phyloP scores from a whole-genome alignment of 2,888 invertebrate species.

The Craniophora ligustri region DNA sequence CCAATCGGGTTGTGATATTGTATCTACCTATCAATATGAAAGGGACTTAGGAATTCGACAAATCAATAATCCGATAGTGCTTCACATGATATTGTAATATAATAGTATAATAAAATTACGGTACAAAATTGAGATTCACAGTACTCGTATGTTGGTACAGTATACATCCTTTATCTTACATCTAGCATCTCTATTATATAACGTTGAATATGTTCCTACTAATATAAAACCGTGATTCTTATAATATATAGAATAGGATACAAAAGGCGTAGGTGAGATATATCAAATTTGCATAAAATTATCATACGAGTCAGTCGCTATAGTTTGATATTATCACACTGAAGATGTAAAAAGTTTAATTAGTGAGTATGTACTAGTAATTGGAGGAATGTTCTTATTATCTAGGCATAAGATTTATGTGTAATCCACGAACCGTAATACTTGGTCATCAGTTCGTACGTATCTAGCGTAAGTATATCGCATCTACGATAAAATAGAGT shows the following conservation, averaged over 20 bases:
- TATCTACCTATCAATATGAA: no score
- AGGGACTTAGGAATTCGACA: not conserved
- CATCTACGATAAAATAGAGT: no score
- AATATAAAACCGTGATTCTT: slow-evolving; percentile 38
- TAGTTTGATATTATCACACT: slow-evolving; percentile 8
- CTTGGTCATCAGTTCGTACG: slow-evolving; percentile 14
- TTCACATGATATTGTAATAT: slow-evolving; percentile 29
- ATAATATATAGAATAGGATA: slow-evolving; percentile 43
- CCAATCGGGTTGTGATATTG: no score
- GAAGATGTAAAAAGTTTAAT: slow-evolving; percentile 27
- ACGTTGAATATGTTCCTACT: not conserved
- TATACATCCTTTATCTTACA: slow-evolving; percentile 30
- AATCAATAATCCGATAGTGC: slow-evolving; percentile 34
- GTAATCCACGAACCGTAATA: slow-evolving; percentile 33
- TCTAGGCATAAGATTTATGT: slow-evolving; percentile 9
- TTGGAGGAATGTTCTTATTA: slow-evolving; percentile 24
- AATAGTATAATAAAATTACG: slow-evolving; percentile 50
- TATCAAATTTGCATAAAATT: slow-evolving; percentile 39
- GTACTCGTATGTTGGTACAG: slow-evolving; percentile 23
- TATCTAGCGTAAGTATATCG: not conserved
- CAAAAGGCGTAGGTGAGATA: slow-evolving; percentile 37
- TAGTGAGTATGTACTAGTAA: slow-evolving; percentile 9
- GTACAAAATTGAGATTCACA: slow-evolving; percentile 56
- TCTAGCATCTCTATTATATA: slow-evolving; percentile 13
- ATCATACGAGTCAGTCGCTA: slow-evolving; percentile 27